Conservation (phyloP, 1,140 invertebrate species). For the Anastatus disparis region DNA sequence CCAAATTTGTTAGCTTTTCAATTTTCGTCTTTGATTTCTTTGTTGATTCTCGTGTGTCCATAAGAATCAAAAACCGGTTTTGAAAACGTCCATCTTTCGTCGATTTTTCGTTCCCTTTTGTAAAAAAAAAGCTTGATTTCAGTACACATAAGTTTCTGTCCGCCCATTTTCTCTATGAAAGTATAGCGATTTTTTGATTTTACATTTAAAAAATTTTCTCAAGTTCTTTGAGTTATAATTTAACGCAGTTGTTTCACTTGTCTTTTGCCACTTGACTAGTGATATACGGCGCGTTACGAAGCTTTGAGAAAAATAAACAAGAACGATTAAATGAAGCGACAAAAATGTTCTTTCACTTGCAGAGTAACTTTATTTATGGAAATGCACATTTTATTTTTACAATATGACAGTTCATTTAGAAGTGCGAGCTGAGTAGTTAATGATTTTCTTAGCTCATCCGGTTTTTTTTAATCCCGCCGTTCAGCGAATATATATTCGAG, state of each 20-base stretch:
- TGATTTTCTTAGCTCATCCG: conserved; percentile 22
- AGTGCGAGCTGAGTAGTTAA: neutral
- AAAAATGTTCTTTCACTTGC: conserved; percentile 19
- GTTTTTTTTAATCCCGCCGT: conserved; percentile 3
- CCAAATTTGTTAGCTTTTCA: conserved; percentile 24
- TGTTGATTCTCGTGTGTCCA: neutral
- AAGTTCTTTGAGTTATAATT: conserved; percentile 17
- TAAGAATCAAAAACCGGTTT: conserved; percentile 7
- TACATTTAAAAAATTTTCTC: conserved; percentile 30
- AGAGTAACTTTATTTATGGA: conserved; percentile 33
- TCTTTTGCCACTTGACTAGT: conserved; percentile 28
- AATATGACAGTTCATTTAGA: conserved; percentile 5
- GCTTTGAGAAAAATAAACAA: neutral
- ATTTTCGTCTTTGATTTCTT: neutral
- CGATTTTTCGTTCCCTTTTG: conserved; percentile 1
- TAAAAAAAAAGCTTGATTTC: conserved; percentile 15
- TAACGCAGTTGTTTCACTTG: conserved; percentile 5
- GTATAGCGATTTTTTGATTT: conserved; percentile 18
- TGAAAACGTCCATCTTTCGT: neutral
- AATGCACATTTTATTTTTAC: conserved; percentile 35
- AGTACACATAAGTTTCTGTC: neutral
- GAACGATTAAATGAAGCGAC: conserved; percentile 4
- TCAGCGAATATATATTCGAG: neutral
- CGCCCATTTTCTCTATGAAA: neutral
- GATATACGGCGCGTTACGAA: neutral